Conservation (phyloP, 2,888 invertebrate species). For the Vandiemenella viatica region DNA sequence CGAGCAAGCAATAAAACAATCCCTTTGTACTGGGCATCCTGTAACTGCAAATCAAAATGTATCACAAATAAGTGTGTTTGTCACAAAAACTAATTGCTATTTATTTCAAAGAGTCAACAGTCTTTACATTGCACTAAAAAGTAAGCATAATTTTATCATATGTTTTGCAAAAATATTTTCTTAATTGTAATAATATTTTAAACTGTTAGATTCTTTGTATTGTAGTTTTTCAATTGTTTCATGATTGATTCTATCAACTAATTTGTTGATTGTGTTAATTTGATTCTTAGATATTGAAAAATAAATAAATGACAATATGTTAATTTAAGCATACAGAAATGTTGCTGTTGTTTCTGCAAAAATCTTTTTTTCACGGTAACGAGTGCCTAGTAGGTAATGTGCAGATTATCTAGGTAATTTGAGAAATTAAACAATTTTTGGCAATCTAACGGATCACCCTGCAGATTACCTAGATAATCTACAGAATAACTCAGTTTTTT, state of each 20-base stretch:
- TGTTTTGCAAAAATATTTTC: not conserved
- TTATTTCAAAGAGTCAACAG: not conserved
- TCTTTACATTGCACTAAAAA: not conserved
- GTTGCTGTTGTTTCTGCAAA: not conserved
- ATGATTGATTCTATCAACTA: not conserved
- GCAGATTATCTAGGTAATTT: not conserved
- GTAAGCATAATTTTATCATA: constrained; percentile 1
- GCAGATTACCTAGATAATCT: not conserved
- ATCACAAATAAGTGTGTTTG: not conserved
- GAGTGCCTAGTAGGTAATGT: not conserved
- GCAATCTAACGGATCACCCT: not conserved
- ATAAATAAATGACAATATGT: not conserved
- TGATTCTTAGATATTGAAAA: not conserved
- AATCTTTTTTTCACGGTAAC: not conserved
- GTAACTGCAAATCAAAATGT: not conserved
- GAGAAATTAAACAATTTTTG: not conserved
- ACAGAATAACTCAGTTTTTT: not conserved
- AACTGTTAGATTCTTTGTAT: constrained; percentile 1
- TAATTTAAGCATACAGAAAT: no score
- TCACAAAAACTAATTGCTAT: constrained; percentile 1
- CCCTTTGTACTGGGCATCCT: not conserved
- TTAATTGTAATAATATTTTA: not conserved
- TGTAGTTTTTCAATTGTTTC: not conserved
- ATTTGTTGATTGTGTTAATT: not conserved
- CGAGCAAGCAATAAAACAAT: not conserved